These are phyloP conservation scores for Monopterus albus DNA, from an alignment of 2,113 vertebrate species.

Conservation along the genomic window DNA sequence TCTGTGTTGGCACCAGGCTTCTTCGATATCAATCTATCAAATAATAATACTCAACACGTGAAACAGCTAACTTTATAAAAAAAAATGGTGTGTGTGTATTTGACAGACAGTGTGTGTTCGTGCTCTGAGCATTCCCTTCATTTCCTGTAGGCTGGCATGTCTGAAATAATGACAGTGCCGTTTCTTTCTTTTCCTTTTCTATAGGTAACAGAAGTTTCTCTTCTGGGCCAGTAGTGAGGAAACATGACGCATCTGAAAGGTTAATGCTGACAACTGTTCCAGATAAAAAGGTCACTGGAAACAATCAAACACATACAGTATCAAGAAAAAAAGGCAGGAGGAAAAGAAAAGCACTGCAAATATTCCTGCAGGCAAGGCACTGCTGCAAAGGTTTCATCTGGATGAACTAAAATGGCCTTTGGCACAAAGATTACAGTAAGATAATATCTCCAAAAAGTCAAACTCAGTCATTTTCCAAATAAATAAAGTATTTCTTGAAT, in stretches of 20 bases:
- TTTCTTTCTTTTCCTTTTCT: constrained; percentile 39
- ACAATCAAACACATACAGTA: constrained; percentile 53
- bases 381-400: constrained; percentile 24
- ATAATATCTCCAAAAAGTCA: constrained; percentile 6
- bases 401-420: constrained; percentile 9
- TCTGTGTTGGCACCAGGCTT: constrained; percentile 39
- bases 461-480: too few species aligned
- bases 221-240: constrained; percentile 58
- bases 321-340: constrained; percentile 27
- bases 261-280: constrained; percentile 68
- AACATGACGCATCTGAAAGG: constrained; percentile 72
- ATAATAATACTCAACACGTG: constrained; percentile 46
- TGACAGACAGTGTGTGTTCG: too few species aligned
- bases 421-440: constrained; percentile 5
- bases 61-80: constrained; percentile 55
- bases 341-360: background rate
- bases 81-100: constrained; percentile 17
- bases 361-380: too few species aligned
- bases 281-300: constrained; percentile 73
- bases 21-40: constrained; percentile 60
- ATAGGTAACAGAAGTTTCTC: constrained; percentile 42
- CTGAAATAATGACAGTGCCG: constrained; percentile 53
- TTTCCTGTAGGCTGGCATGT: constrained; percentile 50
- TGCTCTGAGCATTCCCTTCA: constrained; percentile 42
- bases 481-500: constrained; percentile 11